Base-by-base conservation (phyloP, 2,113 vertebrate genomes). In the Saccopteryx bilineata region DNA sequence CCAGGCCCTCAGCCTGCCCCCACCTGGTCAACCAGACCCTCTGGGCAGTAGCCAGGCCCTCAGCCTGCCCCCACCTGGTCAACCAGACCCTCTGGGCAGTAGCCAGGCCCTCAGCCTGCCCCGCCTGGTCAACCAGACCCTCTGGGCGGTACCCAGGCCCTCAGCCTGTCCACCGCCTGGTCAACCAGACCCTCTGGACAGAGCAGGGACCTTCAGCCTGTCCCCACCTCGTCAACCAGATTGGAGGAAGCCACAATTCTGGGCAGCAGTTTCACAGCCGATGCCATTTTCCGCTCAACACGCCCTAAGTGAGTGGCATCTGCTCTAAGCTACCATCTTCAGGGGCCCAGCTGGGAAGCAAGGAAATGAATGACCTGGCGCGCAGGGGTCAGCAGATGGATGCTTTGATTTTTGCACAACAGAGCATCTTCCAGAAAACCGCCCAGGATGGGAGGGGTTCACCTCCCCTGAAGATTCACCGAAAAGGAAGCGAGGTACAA, bases 401-500 rank as follows among this genome's bases (percentile, higher is more conserved):
- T 24, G 61, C 81, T 82, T 82, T 1, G 2, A 28, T 61, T 61
- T 88, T 78, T 86, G 58, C 48, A 69, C 7, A 56, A 2, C n/a
- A 69, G 50, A 54, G 50, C 17, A 61, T 50, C 69, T 56, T 95
- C 31, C 58, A 69, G 26, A 93, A 93, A 75, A 71, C 15, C 15
- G 87, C 72, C 74, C 54, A 87, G 28, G 58, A 79, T 58, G 63
- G 9, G 95, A 11, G 9, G 1, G 60, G 46, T 58, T 76, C 68
- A n/a, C 78, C 50, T 88, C 68, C 7, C 48, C 61, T 58, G 65
- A 71, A 72, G 24, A 46, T 28, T 31, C 52, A 86, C 56, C 39
- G 23, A 91, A 95, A 72, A 68, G 28, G 87, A 96, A 92, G 18
- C 89, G 60, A 94, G 19, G 5, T 3, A 80, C 15, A 13, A 2